phyloP scores from a whole-genome alignment of 2,113 vertebrate genomes.

The Campylomormyrus numenius region DNA sequence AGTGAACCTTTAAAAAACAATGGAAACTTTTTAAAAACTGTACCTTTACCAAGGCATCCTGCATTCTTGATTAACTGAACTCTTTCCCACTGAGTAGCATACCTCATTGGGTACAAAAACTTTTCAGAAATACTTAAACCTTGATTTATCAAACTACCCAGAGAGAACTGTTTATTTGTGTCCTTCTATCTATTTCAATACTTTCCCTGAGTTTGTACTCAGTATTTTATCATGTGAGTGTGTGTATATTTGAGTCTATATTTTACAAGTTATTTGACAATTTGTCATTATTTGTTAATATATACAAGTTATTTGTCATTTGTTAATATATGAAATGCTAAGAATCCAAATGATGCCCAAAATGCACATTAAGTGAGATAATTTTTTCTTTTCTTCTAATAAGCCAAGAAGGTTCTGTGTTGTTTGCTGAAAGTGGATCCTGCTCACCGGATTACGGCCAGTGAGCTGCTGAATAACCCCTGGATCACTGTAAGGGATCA shows the following conservation, averaged over 20 bases:
- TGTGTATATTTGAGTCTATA: background rate
- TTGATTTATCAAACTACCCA: background rate
- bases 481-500: constrained; percentile 62
- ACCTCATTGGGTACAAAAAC: background rate
- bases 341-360: background rate
- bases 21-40: background rate
- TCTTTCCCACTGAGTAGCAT: background rate
- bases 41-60: too few relatives aligned
- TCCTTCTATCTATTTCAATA: background rate
- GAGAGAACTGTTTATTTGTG: background rate
- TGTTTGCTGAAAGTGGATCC: constrained; percentile 68
- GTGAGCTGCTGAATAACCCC: constrained; percentile 64
- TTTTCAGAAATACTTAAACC: background rate
- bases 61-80: background rate
- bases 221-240: background rate
- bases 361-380: background rate
- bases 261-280: background rate
- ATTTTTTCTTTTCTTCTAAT: constrained; percentile 26
- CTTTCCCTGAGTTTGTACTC: background rate
- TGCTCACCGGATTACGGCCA: constrained; percentile 66
- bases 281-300: too few relatives aligned
- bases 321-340: background rate
- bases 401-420: constrained; percentile 64
- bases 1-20: background rate
- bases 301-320: too few relatives aligned